Evolutionary conservation across 1,140 invertebrate species (phyloP), one percentile per base, ranked within the genome.

Genomic region (Leguminivora glycinivorella): DNA sequence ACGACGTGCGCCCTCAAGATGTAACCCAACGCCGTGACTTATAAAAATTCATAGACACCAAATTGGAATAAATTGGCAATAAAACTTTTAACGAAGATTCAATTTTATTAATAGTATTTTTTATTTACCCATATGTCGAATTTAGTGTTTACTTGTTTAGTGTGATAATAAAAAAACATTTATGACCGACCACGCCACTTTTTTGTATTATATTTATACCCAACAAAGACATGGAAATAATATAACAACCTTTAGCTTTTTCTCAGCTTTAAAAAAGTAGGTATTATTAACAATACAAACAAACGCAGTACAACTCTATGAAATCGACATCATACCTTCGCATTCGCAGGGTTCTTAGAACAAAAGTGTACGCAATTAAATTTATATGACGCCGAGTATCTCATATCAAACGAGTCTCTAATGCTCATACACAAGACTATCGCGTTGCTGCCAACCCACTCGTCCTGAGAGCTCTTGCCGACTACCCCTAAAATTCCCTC

Each of bases 41-140:
- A 86, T 90, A 85, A 83, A 88, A 88, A 88, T 88, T 85, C 87
- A 88, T 87, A 78, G 77, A 76, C 34, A 72, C 43, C 69, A 12
- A 78, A 83, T 52, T 80, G 75, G 78, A 77, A 78, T 74, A 77
- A 78, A 80, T 78, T 79, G 75, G 72, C 75, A 75, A 81, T 80
- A 78, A 69, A 78, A 78, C 70, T 78, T 80, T 75, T 72, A 71
- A 71, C 52, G 56, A 29, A 74, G 71, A 80, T 76, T 76, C 71
- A 75, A 80, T 78, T 76, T 70, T 1, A 63, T n/a, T n/a, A n/a
- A n/a, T n/a, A n/a, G n/a, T n/a, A 17, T 6, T 63, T 63, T 34
- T 19, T 26, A 17, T n/a, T 17, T 9, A 63, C 7, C 58, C 58
- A 63, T 63, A 9, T 29, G 58, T 63, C 17, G 58, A 24, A 19